A percentile compares a stretch with the other conserved stretches of the same genome.
phyloP scores from a whole-genome alignment of 2,113 vertebrate genomes.

The Bucco capensis region DNA sequence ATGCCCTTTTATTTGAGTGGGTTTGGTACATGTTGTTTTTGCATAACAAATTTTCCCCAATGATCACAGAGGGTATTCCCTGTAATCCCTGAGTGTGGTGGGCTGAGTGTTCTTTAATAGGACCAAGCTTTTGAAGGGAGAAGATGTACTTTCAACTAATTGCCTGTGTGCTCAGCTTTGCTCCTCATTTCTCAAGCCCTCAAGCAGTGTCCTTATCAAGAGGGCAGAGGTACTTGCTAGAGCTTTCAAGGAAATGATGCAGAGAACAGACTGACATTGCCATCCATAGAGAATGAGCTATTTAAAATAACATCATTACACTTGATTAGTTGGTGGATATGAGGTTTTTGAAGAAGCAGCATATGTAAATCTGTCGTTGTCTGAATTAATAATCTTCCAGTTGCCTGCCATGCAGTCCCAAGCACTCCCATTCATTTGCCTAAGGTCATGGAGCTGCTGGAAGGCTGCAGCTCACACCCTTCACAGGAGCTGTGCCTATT shows the following conservation, averaged over 20 bases:
- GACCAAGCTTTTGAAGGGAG: not conserved
- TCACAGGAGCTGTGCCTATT: not conserved
- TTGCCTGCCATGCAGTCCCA: not conserved
- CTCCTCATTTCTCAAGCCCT: not conserved
- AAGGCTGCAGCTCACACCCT: not conserved
- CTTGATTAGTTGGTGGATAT: not conserved
- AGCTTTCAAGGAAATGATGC: not conserved
- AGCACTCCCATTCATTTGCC: not conserved
- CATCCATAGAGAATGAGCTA: not conserved
- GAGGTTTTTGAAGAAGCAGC: not conserved
- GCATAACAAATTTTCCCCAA: not conserved
- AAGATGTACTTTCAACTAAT: conserved; percentile 46
- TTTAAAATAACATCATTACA: not conserved
- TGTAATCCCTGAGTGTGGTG: not conserved
- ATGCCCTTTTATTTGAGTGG: not conserved
- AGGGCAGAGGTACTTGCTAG: not conserved
- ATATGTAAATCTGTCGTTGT: not conserved
- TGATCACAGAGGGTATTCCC: not conserved
- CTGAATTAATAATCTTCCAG: not conserved
- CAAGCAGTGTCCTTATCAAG: not conserved
- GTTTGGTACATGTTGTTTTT: not conserved
- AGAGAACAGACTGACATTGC: not conserved
- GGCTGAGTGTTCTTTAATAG: not conserved
- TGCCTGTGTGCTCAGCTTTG: conserved; percentile 4
- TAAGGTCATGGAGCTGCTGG: not conserved